These are phyloP conservation scores for Meghimatium bilineatum DNA, from an alignment of 2,888 invertebrate genomes.

Conservation along the genomic window DNA sequence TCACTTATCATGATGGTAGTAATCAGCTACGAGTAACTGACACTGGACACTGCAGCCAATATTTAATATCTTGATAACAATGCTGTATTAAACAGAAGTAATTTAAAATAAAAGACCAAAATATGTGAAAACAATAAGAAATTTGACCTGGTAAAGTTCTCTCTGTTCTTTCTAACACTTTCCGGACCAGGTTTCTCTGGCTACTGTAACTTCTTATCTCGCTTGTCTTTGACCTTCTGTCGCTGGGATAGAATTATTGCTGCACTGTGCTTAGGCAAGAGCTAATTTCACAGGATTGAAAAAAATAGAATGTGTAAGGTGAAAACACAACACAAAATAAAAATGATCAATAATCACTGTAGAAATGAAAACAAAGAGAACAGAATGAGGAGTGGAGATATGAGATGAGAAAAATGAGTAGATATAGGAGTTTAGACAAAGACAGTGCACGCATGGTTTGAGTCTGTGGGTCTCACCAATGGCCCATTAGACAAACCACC, in stretches of 20 bases:
- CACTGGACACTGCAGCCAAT: too few species aligned
- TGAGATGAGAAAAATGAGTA: too few species aligned
- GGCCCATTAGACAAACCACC: too few species aligned
- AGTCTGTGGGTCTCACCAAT: too few species aligned
- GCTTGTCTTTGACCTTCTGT: slow-evolving; percentile 87
- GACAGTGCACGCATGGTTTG: too few species aligned
- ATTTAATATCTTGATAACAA: too few species aligned
- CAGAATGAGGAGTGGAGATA: too few species aligned
- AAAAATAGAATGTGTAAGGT: background rate
- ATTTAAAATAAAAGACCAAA: background rate
- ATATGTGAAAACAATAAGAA: background rate
- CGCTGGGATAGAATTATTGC: slow-evolving; percentile 89
- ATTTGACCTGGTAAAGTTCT: slow-evolving; percentile 89
- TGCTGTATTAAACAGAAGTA: too few species aligned
- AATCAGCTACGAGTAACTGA: too few species aligned
- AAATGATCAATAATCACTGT: background rate
- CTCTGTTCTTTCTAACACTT: slow-evolving; percentile 95
- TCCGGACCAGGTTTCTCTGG: slow-evolving; percentile 94
- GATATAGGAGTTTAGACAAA: too few species aligned
- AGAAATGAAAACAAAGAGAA: too few species aligned
- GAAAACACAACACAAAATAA: background rate
- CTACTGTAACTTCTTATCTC: slow-evolving; percentile 82
- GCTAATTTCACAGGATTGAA: slow-evolving; percentile 65
- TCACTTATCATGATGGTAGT: too few species aligned
- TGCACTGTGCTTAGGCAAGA: slow-evolving; percentile 96